phyloP scores from a whole-genome alignment of 2,888 invertebrate genomes.

The Bombyx huttoni region DNA sequence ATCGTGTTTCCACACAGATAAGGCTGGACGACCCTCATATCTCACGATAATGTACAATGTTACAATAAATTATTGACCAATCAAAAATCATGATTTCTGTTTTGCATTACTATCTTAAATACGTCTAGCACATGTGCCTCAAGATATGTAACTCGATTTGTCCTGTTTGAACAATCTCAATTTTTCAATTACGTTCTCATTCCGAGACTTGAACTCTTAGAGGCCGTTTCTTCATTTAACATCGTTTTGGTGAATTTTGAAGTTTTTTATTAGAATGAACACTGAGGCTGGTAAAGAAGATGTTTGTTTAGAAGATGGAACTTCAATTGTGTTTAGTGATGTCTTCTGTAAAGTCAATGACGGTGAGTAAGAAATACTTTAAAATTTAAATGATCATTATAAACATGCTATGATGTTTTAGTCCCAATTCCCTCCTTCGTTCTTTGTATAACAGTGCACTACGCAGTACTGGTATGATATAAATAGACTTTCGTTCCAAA shows the following conservation, averaged over 20 bases:
- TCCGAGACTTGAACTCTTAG: background rate
- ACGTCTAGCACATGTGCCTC: background rate
- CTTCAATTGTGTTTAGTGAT: slow-evolving; percentile 36
- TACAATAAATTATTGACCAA: background rate
- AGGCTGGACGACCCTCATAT: background rate
- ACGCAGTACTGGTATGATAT: no score
- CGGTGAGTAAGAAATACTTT: background rate
- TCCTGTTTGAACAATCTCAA: slow-evolving; percentile 16
- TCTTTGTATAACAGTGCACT: no score
- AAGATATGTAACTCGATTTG: background rate
- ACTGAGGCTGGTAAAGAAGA: slow-evolving; percentile 42
- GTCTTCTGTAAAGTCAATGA: slow-evolving; percentile 5
- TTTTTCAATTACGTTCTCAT: slow-evolving; percentile 27
- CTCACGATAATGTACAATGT: background rate
- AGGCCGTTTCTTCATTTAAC: background rate
- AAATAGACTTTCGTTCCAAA: no score
- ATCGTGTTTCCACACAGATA: background rate
- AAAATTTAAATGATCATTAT: no score
- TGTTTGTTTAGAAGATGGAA: slow-evolving; percentile 41
- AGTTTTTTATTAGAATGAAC: slow-evolving; percentile 30
- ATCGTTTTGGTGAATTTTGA: background rate
- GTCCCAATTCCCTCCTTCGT: no score
- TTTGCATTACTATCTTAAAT: background rate
- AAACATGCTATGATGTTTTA: no score
- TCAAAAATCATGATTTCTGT: background rate